Conservation (phyloP, 64 coral and sea anemone genomes). For the Stichodactyla mertensii region DNA sequence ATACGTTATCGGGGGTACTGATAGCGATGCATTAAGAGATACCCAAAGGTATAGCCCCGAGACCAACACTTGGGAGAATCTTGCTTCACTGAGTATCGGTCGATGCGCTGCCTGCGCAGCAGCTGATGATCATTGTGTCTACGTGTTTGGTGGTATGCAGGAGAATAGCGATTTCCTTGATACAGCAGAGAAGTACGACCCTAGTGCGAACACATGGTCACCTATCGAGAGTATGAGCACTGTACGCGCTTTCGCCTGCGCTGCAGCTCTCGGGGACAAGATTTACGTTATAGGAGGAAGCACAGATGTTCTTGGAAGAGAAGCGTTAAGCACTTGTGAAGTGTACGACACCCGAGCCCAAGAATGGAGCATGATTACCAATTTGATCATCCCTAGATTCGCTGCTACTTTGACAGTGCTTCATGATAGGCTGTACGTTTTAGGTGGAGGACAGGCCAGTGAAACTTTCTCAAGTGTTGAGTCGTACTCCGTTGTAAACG, state of each 20-base stretch:
- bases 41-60: slow-evolving; percentile 18
- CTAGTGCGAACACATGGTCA: slow-evolving; percentile 11
- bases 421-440: slow-evolving; percentile 34
- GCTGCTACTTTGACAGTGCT: slow-evolving; percentile 26
- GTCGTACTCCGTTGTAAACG: slow-evolving; percentile 17
- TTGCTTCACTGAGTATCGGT: slow-evolving; percentile 11
- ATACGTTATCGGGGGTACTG: slow-evolving; percentile 41
- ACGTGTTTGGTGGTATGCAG: slow-evolving; percentile 35
- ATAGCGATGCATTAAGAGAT: slow-evolving; percentile 17
- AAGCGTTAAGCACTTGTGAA: slow-evolving; percentile 28
- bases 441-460: slow-evolving; percentile 7
- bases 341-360: slow-evolving; percentile 28
- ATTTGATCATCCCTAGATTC: slow-evolving; percentile 43
- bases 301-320: slow-evolving; percentile 11
- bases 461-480: slow-evolving; percentile 29
- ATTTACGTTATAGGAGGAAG: slow-evolving; percentile 48
- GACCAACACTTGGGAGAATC: slow-evolving; percentile 34
- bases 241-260: slow-evolving; percentile 36
- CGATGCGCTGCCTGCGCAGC: slow-evolving; percentile 32
- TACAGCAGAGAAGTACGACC: slow-evolving; percentile 51
- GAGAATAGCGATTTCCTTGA: slow-evolving; percentile 23
- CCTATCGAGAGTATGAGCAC: slow-evolving; percentile 25
- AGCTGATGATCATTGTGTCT: slow-evolving; percentile 29
- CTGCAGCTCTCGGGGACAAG: slow-evolving; percentile 17
- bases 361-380: slow-evolving; percentile 32